Base-by-base conservation (phyloP, 2,797 vertebrate genomes). In the Myiotriccus ornatus region DNA sequence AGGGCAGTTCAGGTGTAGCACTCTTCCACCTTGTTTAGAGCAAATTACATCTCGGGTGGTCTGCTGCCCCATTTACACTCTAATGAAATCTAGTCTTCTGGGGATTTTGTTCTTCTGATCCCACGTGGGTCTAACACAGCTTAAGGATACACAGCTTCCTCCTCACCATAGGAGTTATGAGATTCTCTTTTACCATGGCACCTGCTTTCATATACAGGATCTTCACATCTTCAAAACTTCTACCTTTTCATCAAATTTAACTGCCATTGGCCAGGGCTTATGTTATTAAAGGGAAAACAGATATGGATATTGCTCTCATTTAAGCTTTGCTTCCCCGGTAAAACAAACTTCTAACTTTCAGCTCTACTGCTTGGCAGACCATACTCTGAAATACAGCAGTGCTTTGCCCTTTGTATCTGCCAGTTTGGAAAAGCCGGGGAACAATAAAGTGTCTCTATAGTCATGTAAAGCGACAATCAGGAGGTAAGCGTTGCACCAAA, bases 21-120 rank as follows among this genome's bases (percentile, higher is more conserved):
- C 17, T 21, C 32, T 50, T 74, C 43, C 25, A 64, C 56, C 20
- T 49, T n/a, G 10, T 25, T 73, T 47, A 83, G 71, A 87, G 60
- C 24, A 68, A 68, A 67, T 47, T 9, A 56, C 0, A 0, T 46
- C 44, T 57, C 0, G 0, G 12, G 64, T 50, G 64, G 49, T 50
- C 57, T 5, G 1, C 56, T 74, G 56, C 64, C 43, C 60, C 37
- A 25, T 27, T 49, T 20, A 59, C 18, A 24, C 39, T 22, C 17
- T 0, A 6, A 49, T 0, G 6, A 86, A 62, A 86, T 34, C 22
- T 9, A 6, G 13, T 30, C 34, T 78, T 76, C 59, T 20, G 23
- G 20, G 28, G 55, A 17, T 14, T 71, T 56, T 65, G 39, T 44
- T 68, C 57, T 49, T 35, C 47, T 57, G 46, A 85, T 46, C 43